A percentile compares a stretch with the other conserved stretches of the same genome.
These are phyloP conservation scores for Drosophila hydei DNA, from an alignment of 1,140 invertebrate genomes.

Conservation along the genomic window DNA sequence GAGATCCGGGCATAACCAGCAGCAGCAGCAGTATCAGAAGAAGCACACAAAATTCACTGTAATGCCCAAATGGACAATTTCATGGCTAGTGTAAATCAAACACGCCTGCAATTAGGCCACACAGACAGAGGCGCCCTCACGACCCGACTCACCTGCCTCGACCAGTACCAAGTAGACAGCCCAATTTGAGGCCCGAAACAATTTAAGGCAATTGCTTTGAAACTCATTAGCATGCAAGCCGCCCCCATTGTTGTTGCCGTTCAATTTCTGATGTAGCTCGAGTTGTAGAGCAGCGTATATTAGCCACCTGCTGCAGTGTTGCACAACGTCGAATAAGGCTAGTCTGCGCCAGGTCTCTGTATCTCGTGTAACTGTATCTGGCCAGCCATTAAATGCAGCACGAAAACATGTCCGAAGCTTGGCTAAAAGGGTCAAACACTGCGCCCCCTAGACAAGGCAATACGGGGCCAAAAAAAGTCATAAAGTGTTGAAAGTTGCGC, in stretches of 20 bases:
- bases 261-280: conserved; percentile 25
- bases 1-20: conserved; percentile 10
- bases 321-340: conserved; percentile 11
- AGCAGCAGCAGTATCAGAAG: not conserved
- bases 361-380: conserved; percentile 55
- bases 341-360: conserved; percentile 1
- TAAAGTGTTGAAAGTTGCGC: conserved; percentile 70
- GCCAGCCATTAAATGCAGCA: conserved; percentile 69
- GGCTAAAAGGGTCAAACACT: conserved; percentile 59
- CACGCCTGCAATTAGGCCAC: conserved; percentile 71
- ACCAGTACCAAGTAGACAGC: conserved; percentile 33
- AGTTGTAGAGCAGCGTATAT: conserved; percentile 24
- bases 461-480: conserved; percentile 22
- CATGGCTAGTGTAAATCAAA: conserved; percentile 78
- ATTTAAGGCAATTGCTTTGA: conserved; percentile 68
- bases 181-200: conserved; percentile 59
- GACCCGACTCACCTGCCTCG: conserved; percentile 4
- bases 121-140: conserved; percentile 2
- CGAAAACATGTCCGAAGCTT: conserved; percentile 45
- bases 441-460: not conserved
- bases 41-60: conserved; percentile 61
- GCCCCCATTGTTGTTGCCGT: conserved; percentile 4
- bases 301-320: conserved; percentile 29
- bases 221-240: conserved; percentile 72
- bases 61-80: conserved; percentile 75